Base-by-base conservation (phyloP, 2,113 vertebrate genomes). In the Macrotus californicus region DNA sequence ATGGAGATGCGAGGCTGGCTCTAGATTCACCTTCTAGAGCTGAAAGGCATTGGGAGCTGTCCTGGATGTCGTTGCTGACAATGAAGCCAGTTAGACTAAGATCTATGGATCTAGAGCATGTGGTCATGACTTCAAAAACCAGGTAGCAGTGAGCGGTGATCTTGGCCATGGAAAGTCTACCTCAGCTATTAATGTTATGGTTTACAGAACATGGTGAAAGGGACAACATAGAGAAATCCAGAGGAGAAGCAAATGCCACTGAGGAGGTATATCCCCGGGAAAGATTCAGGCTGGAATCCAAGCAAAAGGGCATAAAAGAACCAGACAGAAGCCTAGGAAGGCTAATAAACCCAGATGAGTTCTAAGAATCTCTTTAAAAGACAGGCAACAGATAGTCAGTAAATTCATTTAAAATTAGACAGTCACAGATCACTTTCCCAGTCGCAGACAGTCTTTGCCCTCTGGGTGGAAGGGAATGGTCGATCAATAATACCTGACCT, bases 401-500 rank as follows among this genome's bases (percentile, higher is more conserved):
- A 26, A 86, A 69, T 84, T 72, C 16, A 70, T 87, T 94, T 93
- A 93, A 77, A 86, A 79, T 80, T 73, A 59, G 26, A 64, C 14
- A 87, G 19, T 31, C n/a, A 29, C 8, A 14, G 41, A 34, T 87
- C 9, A 79, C 36, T 56, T 89, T 83, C 79, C 61, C n/a, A 73
- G 36, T 56, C 59, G 26, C 39, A 95, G n/a, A 76, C 18, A 36
- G 29, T 4, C 69, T 83, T 76, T 76, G 16, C 31, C 91, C 64
- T 91, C 59, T 70, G 39, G 66, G 39, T n/a, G 13, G 48, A 96
- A 96, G 56, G 13, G 52, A 91, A 87, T 73, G 50, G 64, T 73
- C 94, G 87, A 26, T 82, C 82, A 95, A 80, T 89, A 89, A 89
- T 22, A 75, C 7, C 56, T 90, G 80, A 39, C 36, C 36, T 88